A percentile compares a stretch with the other conserved stretches of the same genome.
phyloP scores from a whole-genome alignment of 2,888 invertebrate genomes.

The Steinernema scapterisci region DNA sequence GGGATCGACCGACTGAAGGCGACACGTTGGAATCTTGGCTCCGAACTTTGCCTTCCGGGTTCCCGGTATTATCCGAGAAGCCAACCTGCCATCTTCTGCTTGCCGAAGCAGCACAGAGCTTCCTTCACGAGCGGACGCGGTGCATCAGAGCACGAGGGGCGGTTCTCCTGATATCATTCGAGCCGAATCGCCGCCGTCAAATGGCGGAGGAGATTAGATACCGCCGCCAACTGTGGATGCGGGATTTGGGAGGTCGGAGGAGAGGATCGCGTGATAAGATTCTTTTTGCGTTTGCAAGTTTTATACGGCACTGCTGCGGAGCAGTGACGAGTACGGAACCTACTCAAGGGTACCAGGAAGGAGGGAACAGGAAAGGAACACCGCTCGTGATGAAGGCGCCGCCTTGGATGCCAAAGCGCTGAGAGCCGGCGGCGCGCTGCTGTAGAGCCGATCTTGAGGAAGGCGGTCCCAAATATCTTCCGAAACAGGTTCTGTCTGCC shows the following conservation, averaged over 20 bases:
- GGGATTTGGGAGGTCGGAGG: conserved; percentile 15
- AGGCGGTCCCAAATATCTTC: conserved; percentile 12
- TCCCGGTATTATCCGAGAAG: background rate
- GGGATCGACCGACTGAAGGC: background rate
- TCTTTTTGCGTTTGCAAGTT: background rate
- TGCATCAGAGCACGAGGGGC: conserved; percentile 23
- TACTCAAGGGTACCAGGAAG: background rate
- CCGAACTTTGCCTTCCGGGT: background rate
- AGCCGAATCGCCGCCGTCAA: background rate
- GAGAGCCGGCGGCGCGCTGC: background rate
- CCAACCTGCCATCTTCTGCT: conserved; percentile 17
- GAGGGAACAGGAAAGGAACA: background rate
- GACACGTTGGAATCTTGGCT: background rate
- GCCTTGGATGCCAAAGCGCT: conserved; percentile 26
- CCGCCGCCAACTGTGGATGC: background rate
- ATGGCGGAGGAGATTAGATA: conserved; percentile 23
- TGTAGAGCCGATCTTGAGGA: conserved; percentile 28
- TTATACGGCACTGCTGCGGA: background rate
- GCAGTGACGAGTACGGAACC: background rate
- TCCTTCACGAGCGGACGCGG: conserved; percentile 24
- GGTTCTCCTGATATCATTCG: conserved; percentile 20
- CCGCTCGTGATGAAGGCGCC: conserved; percentile 20
- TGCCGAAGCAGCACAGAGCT: too few species aligned
- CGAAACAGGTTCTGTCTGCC: background rate
- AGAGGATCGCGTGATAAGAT: conserved; percentile 26